A percentile compares a stretch with the other conserved stretches of the same genome.
phyloP scores from a whole-genome alignment of 2,797 vertebrate genomes.

The Mergus octosetaceus region DNA sequence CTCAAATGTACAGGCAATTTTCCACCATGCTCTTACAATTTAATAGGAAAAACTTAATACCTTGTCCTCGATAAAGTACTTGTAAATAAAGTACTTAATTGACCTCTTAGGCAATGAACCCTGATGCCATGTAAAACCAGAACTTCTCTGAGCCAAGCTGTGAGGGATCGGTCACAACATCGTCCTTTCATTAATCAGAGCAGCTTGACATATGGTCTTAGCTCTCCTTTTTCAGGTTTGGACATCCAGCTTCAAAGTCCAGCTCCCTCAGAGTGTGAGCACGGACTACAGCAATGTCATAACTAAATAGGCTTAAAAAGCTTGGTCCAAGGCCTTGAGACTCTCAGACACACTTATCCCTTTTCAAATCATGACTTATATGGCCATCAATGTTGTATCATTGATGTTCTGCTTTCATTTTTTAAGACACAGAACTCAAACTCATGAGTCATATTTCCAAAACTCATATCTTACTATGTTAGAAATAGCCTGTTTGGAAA shows the following conservation, averaged over 20 bases:
- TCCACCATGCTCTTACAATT: not conserved
- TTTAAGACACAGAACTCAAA: not conserved
- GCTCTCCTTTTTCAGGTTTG: not conserved
- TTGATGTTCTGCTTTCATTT: not conserved
- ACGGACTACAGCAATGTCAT: not conserved
- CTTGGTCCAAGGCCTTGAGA: not conserved
- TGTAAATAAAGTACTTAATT: not conserved
- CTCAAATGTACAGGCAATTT: not conserved
- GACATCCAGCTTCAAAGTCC: not conserved
- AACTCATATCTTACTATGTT: not conserved
- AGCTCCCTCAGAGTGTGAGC: not conserved
- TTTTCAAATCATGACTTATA: not conserved
- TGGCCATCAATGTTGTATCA: not conserved
- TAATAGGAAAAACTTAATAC: not conserved
- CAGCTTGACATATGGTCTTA: not conserved
- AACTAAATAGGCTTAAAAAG: not conserved
- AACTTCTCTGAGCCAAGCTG: not conserved
- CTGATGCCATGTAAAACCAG: fast-evolving
- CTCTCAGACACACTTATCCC: not conserved
- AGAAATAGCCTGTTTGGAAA: not conserved
- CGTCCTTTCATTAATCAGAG: not conserved
- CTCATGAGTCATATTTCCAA: not conserved
- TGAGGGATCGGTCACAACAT: not conserved
- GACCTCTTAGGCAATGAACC: not conserved
- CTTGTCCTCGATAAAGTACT: no score